These are phyloP conservation scores for Drosophila infuscata DNA, from an alignment of 2,888 invertebrate species.

Conservation along the genomic window DNA sequence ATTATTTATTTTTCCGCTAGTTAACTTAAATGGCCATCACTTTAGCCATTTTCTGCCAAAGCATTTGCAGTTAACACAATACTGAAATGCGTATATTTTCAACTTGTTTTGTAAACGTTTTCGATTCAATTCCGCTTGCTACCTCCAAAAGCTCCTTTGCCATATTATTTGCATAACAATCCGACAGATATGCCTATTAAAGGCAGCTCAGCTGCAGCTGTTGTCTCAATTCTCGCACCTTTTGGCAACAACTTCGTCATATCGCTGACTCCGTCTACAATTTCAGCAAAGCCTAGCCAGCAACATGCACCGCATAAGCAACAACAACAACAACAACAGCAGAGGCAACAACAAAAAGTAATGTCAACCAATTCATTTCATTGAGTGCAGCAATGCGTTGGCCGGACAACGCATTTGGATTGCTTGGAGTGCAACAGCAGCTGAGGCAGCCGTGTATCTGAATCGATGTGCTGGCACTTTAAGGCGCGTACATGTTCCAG, in stretches of 20 bases:
- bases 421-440: background rate
- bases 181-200: conserved; percentile 79
- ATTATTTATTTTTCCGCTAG: background rate
- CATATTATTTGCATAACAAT: conserved; percentile 70
- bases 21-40: background rate
- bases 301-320: conserved; percentile 39
- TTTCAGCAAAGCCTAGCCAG: conserved; percentile 49
- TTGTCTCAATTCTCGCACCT: conserved; percentile 76
- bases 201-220: conserved; percentile 75
- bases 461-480: conserved; percentile 65
- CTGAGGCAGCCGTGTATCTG: conserved; percentile 27
- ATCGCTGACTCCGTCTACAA: conserved; percentile 39
- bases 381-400: conserved; percentile 80
- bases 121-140: conserved; percentile 14
- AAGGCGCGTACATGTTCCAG: conserved; percentile 72
- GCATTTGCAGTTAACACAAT: conserved; percentile 2
- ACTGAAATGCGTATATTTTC: background rate
- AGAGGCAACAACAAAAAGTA: conserved; percentile 63
- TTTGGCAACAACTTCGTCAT: conserved; percentile 31
- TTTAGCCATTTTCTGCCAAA: background rate
- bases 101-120: conserved; percentile 12
- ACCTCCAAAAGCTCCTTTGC: conserved; percentile 39
- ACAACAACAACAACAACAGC: conserved; percentile 27
- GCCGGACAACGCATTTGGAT: conserved; percentile 57
- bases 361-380: conserved; percentile 79